Evolutionary conservation across 2,888 invertebrate species (phyloP).

Genomic region (Eupithecia insigniata): DNA sequence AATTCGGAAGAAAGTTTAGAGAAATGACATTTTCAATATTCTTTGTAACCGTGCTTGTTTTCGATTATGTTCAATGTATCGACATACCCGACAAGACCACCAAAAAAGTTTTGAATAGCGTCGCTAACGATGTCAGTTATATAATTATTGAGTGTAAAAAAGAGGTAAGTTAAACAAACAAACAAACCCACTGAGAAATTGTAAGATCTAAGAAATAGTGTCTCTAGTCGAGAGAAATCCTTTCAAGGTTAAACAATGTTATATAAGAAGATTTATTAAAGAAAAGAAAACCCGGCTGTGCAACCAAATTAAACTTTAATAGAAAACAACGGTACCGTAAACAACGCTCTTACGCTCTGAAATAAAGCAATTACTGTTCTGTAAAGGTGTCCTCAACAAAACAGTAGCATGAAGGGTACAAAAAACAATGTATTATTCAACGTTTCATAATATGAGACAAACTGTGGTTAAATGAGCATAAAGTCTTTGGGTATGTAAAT

Average conservation of each 20-base stretch:
- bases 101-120: neutral
- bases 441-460: no score
- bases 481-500: no score
- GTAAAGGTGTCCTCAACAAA: no score
- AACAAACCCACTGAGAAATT: neutral
- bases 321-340: no score
- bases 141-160: neutral
- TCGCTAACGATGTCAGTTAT: neutral
- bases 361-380: no score
- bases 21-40: neutral
- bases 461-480: no score
- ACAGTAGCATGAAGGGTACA: no score
- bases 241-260: neutral
- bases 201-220: neutral
- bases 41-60: neutral
- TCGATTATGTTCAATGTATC: neutral
- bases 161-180: conserved; percentile 2
- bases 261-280: neutral
- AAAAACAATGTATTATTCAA: no score
- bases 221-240: neutral
- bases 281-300: neutral
- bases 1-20: no score
- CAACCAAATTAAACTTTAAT: no score
- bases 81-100: neutral
- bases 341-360: no score